Evolutionary conservation across 92 coral and sea anemone species (phyloP), one percentile per base, ranked within the genome.

Genomic region (Parazoanthus atlanticus): DNA sequence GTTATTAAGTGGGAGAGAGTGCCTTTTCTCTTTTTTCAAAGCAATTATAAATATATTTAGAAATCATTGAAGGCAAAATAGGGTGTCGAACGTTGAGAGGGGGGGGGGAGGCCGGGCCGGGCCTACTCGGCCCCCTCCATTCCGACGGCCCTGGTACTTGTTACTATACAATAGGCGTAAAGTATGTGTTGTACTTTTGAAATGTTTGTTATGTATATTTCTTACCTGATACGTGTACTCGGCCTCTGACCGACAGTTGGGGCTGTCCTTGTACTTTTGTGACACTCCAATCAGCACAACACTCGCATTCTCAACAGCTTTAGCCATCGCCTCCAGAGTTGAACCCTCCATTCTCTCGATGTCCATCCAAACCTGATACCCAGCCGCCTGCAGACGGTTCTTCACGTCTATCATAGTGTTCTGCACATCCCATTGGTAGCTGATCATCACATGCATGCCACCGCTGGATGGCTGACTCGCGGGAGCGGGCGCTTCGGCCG

Each of bases 281-380:
- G 94, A 92, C 72, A 92, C 91, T 66, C 93, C 90, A 25, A 92
- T 77, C 26, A 92, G 83, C 49, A 92, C 91, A 41, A 92, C 94
- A 13, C 90, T 88, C 4, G 94, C 86, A 31, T 92, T 77, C 85
- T 92, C 94, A 12, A 92, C 94, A 23, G 94, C 94, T 81, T 81
- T 85, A 1, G 94, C 94, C 94, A 92, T 92, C 15, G 94, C 85
- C 72, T 92, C 94, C 11, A 92, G 83, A 0, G 94, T 92, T 6
- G 94, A 92, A 16, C 94, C 94, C 34, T 92, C 94, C 94, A 92
- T 92, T 74, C 85, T 88, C 89, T 92, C 94, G 66, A 92, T 82
- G 76, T 92, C 94, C 90, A 92, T 89, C 94, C 94, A 92, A 64
- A 92, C 94, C 61, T 82, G 84, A 71, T 79, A 90, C 9, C 94